phyloP scores from a whole-genome alignment of 2,797 vertebrate species.

The Enteromius radiatus region DNA sequence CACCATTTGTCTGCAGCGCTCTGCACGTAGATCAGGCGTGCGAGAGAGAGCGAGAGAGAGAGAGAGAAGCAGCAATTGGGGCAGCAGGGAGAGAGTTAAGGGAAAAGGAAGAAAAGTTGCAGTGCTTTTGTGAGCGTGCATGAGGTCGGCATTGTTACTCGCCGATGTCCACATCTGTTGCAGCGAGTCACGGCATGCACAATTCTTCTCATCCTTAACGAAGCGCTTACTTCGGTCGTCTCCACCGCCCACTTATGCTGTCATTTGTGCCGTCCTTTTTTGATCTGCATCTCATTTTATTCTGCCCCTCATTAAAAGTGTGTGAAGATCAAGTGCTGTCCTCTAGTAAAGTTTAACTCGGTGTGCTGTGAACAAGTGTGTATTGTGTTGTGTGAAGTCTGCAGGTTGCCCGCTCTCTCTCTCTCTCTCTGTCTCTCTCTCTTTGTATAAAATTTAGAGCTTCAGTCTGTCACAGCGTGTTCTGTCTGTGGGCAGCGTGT shows the following conservation, averaged over 20 bases:
- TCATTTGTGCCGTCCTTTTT: neutral
- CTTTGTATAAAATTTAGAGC: slow-evolving; percentile 5
- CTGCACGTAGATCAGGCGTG: slow-evolving; percentile 42
- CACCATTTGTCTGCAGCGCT: slow-evolving; percentile 59
- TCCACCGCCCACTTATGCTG: neutral
- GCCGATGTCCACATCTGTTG: slow-evolving; percentile 7
- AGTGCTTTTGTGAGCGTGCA: slow-evolving; percentile 45
- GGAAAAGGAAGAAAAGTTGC: slow-evolving; percentile 56
- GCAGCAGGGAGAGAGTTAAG: slow-evolving; percentile 53
- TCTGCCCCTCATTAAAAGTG: slow-evolving; percentile 19
- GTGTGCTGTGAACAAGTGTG: slow-evolving; percentile 20
- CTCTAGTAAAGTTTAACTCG: slow-evolving; percentile 27
- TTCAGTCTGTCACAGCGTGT: slow-evolving; percentile 16
- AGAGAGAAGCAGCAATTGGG: slow-evolving; percentile 50
- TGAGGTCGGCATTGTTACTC: neutral
- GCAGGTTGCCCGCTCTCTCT: neutral
- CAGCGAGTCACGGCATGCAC: neutral
- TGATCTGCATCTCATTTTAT: slow-evolving; percentile 8
- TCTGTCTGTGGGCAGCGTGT: slow-evolving; percentile 33
- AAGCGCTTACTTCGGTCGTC: neutral
- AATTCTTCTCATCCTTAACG: slow-evolving; percentile 5
- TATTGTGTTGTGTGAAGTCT: slow-evolving; percentile 2
- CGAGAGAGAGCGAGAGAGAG: slow-evolving; percentile 36
- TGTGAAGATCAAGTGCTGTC: slow-evolving; percentile 16
- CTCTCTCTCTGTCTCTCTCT: neutral